Evolutionary conservation across 2,888 invertebrate species (phyloP).

Genomic region (Seira ritae): DNA sequence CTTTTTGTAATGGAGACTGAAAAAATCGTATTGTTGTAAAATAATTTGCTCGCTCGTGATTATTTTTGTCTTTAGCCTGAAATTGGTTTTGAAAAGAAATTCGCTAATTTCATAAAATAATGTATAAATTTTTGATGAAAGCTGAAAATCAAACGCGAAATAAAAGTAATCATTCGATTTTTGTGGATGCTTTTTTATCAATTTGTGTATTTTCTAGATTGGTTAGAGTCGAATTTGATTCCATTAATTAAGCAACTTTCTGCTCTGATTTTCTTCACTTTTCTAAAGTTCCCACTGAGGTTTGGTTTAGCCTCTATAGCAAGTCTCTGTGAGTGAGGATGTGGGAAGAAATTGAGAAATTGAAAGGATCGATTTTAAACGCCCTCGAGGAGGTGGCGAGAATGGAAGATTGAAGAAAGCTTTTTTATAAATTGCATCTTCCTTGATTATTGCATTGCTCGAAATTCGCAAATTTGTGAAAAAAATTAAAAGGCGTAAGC

Average conservation of each 20-base stretch:
- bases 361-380: conserved; percentile 7
- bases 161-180: background rate
- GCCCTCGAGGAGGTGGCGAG: background rate
- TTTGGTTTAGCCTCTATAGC: background rate
- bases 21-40: no score
- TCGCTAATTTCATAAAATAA: no score
- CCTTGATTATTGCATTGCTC: background rate
- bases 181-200: background rate
- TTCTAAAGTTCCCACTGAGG: background rate
- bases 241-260: background rate
- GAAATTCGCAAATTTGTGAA: conserved; percentile 2
- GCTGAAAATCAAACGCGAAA: background rate
- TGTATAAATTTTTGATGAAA: no score
- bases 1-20: no score
- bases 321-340: background rate
- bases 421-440: background rate
- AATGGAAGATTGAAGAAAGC: background rate
- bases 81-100: no score
- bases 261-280: background rate
- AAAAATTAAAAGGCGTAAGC: background rate
- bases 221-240: no score
- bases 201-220: background rate
- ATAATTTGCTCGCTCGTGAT: no score
- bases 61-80: no score
- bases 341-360: background rate